phyloP scores from a whole-genome alignment of 2,888 invertebrate species.

The Drosophila helvetica region DNA sequence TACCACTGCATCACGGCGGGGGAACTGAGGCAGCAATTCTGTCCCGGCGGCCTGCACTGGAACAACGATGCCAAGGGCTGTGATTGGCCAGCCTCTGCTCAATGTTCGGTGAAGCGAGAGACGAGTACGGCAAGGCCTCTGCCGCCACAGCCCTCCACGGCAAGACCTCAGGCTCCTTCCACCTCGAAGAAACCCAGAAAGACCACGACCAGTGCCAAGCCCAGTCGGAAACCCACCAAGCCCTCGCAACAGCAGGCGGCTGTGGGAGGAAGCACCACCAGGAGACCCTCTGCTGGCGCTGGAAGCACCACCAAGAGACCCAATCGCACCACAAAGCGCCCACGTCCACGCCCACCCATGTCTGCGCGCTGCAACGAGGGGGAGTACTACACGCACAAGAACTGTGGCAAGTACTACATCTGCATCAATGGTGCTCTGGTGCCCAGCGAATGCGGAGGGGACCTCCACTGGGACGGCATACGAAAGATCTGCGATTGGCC shows the following conservation, averaged over 20 bases:
- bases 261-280: neutral
- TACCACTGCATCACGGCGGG: conserved; percentile 90
- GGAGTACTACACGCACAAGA: conserved; percentile 89
- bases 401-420: conserved; percentile 90
- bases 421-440: conserved; percentile 90
- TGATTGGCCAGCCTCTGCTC: conserved; percentile 92
- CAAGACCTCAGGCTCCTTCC: neutral
- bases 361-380: conserved; percentile 87
- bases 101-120: conserved; percentile 85
- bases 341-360: conserved; percentile 59
- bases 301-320: conserved; percentile 18
- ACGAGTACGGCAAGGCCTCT: conserved; percentile 4
- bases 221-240: conserved; percentile 52
- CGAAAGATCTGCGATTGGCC: conserved; percentile 91
- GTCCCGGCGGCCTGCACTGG: conserved; percentile 93
- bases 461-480: conserved; percentile 89
- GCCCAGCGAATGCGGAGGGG: conserved; percentile 89
- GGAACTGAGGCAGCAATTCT: conserved; percentile 88
- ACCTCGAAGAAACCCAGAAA: conserved; percentile 50
- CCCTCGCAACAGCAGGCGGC: conserved; percentile 4
- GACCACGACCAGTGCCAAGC: conserved; percentile 44
- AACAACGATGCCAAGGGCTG: conserved; percentile 88
- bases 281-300: neutral
- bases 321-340: conserved; percentile 46
- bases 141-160: too few relatives aligned